These are phyloP conservation scores for Harpagifer antarcticus DNA, from an alignment of 2,797 vertebrate species.

Conservation along the genomic window DNA sequence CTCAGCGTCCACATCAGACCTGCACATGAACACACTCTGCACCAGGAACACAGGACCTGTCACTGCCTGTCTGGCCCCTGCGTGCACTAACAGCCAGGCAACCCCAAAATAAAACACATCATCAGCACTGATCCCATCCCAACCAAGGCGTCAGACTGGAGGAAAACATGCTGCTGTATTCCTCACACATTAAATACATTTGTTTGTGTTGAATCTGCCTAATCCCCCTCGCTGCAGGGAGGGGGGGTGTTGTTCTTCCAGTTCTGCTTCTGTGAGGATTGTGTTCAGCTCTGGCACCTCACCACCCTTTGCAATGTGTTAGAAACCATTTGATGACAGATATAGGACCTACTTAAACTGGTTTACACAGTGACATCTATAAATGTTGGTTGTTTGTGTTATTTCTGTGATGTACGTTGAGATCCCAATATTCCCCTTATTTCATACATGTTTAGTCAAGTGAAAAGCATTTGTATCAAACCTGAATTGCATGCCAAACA, in stretches of 20 bases:
- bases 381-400: background rate
- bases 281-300: constrained; percentile 27
- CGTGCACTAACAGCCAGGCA: constrained; percentile 63
- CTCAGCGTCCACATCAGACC: constrained; percentile 78
- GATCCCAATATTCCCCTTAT: background rate
- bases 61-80: constrained; percentile 71
- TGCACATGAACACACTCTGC: constrained; percentile 62
- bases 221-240: constrained; percentile 40
- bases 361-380: background rate
- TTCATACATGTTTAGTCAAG: background rate
- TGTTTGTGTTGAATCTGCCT: constrained; percentile 53
- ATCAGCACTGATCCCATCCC: constrained; percentile 70
- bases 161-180: constrained; percentile 28
- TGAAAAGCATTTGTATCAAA: background rate
- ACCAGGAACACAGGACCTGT: constrained; percentile 79
- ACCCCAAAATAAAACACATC: constrained; percentile 78
- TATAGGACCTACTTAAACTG: constrained; percentile 2
- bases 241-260: constrained; percentile 45
- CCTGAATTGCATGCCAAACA: background rate
- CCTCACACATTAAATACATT: constrained; percentile 40
- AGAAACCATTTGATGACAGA: constrained; percentile 35
- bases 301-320: constrained; percentile 51
- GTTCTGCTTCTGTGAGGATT: constrained; percentile 43
- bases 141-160: constrained; percentile 36
- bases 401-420: background rate